A percentile compares a stretch with the other conserved stretches of the same genome.
These are phyloP conservation scores for Hydra vulgaris DNA, from an alignment of 30 jellyfish, hydroid and myxozoan genomes.

Conservation along the genomic window DNA sequence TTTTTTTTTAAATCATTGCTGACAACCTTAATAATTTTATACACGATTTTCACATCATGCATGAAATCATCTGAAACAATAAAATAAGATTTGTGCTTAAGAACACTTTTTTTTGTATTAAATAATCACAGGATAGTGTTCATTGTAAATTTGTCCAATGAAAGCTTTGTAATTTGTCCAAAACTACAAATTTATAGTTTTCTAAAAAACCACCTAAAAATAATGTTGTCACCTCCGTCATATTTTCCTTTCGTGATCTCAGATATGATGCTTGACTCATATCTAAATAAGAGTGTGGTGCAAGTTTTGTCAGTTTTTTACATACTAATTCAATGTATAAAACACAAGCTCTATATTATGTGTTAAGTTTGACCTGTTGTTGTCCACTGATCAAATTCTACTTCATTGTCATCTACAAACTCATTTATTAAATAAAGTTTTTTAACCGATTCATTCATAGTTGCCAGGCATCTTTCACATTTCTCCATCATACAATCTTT, in stretches of 20 bases:
- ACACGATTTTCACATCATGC: no score
- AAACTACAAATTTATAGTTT: neutral
- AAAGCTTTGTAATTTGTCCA: neutral
- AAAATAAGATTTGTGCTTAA: no score
- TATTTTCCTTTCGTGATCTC: slow-evolving; percentile 1
- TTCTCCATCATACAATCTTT: slow-evolving; percentile 3
- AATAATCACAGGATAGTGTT: no score
- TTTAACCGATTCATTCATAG: neutral
- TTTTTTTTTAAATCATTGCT: no score
- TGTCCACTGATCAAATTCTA: no score
- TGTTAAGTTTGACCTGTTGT: no score
- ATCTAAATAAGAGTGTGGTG: neutral
- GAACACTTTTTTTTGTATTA: no score
- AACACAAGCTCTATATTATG: no score
- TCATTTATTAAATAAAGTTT: neutral
- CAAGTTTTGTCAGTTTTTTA: no score
- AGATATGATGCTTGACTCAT: neutral
- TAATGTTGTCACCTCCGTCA: neutral
- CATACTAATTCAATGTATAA: no score
- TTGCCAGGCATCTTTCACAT: neutral
- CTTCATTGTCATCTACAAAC: neutral
- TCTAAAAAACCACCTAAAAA: neutral
- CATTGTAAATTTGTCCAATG: slow-evolving; percentile 1
- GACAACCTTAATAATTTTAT: no score
- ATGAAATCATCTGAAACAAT: no score